phyloP scores from a whole-genome alignment of 2,888 invertebrate species.

The Pheosia gnoma region DNA sequence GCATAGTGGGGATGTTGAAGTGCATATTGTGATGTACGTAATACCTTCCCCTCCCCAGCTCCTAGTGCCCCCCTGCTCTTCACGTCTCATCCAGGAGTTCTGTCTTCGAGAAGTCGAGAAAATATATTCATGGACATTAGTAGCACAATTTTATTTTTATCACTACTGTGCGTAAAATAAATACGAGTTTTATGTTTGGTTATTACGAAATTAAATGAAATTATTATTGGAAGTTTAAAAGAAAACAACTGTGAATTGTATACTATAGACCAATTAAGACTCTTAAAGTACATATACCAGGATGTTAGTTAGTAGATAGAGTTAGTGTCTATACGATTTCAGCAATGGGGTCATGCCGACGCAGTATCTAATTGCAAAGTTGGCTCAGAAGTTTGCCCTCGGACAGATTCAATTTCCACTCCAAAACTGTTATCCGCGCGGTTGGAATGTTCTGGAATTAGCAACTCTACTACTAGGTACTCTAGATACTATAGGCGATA shows the following conservation, averaged over 20 bases:
- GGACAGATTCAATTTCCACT: constrained; percentile 36
- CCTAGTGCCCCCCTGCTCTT: constrained; percentile 59
- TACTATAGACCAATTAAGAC: no score
- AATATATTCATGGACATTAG: constrained; percentile 42
- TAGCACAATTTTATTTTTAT: background rate
- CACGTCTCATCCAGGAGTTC: constrained; percentile 75
- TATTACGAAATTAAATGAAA: no score
- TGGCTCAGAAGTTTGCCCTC: constrained; percentile 47
- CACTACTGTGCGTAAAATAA: background rate
- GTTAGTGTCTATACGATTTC: background rate
- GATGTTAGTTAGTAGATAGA: background rate
- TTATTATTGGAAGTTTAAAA: no score
- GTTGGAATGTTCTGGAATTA: constrained; percentile 2
- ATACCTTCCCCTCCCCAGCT: constrained; percentile 52
- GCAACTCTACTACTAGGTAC: background rate
- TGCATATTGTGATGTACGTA: constrained; percentile 83
- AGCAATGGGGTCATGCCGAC: constrained; percentile 17
- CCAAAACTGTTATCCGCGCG: constrained; percentile 27
- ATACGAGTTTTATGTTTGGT: no score
- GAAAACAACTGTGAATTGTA: no score
- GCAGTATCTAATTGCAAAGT: constrained; percentile 56
- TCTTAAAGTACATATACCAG: no score
- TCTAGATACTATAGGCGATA: background rate
- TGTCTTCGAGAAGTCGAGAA: constrained; percentile 61
- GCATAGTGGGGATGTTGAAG: constrained; percentile 76